A percentile compares a stretch with the other conserved stretches of the same genome.
phyloP scores from a whole-genome alignment of 2,113 vertebrate genomes.

The Scopus umbretta region DNA sequence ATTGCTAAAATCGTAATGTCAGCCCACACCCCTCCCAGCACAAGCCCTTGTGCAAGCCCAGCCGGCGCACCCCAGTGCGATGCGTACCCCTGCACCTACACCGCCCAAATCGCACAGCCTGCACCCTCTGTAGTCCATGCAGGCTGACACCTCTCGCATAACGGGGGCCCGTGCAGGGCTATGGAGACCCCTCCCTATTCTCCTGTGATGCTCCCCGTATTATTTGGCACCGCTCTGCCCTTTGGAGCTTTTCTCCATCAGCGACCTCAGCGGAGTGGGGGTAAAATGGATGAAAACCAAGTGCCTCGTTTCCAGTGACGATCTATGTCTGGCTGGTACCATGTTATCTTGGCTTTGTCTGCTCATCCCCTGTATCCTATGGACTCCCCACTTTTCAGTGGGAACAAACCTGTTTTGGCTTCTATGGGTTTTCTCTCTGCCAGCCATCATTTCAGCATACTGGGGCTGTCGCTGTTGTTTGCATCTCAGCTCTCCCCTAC shows the following conservation, averaged over 20 bases:
- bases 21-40: background rate
- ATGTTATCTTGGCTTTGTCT: background rate
- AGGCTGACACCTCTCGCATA: background rate
- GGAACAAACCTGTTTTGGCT: background rate
- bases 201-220: background rate
- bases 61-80: background rate
- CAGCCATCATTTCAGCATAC: background rate
- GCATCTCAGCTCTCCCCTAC: background rate
- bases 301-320: background rate
- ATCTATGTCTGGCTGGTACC: background rate
- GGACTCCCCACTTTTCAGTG: background rate
- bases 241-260: background rate
- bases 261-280: background rate
- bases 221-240: background rate
- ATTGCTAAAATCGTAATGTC: background rate
- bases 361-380: background rate
- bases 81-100: background rate
- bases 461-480: background rate
- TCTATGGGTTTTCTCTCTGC: background rate
- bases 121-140: background rate
- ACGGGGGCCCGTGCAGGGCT: accelerated
- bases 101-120: accelerated
- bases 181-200: background rate
- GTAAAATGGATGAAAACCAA: background rate
- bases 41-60: background rate